These are phyloP conservation scores for Acanthis flammea DNA, from an alignment of 2,797 vertebrate genomes.

Conservation along the genomic window DNA sequence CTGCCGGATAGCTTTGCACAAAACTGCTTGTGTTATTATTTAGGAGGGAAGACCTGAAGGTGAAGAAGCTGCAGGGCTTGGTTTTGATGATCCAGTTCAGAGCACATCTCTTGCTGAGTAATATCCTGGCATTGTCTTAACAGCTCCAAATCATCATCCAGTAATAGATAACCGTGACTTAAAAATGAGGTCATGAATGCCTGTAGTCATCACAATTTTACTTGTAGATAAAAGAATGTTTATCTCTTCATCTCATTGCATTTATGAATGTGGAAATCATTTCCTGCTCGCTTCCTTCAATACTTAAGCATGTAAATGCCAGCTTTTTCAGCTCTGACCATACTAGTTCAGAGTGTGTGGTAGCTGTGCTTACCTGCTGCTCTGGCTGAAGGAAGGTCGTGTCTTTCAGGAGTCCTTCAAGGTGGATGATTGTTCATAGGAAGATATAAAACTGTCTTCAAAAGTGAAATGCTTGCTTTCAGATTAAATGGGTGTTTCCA, in stretches of 20 bases:
- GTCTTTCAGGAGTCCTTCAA: background rate
- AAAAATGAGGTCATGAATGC: constrained; percentile 40
- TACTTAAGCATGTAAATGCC: background rate
- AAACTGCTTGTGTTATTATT: background rate
- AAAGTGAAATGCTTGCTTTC: background rate
- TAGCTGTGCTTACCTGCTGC: background rate
- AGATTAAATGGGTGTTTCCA: background rate
- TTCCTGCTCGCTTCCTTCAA: constrained; percentile 22
- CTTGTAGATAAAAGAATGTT: constrained; percentile 36
- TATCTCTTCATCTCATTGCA: constrained; percentile 13
- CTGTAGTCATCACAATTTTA: constrained; percentile 38
- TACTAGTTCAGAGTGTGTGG: background rate
- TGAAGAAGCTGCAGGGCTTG: constrained; percentile 30
- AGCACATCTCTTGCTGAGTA: constrained; percentile 8
- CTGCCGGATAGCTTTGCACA: background rate
- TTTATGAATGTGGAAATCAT: constrained; percentile 4
- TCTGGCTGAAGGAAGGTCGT: background rate
- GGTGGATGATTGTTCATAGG: background rate
- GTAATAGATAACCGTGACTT: constrained; percentile 30
- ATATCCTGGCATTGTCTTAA: constrained; percentile 55
- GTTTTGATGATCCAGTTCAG: constrained; percentile 37
- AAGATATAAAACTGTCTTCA: background rate
- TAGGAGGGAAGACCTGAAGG: constrained; percentile 4
- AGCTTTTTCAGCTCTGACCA: background rate
- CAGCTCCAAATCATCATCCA: constrained; percentile 18